Conservation (phyloP, 2,888 invertebrate genomes). For the Ophioninae sp. region DNA sequence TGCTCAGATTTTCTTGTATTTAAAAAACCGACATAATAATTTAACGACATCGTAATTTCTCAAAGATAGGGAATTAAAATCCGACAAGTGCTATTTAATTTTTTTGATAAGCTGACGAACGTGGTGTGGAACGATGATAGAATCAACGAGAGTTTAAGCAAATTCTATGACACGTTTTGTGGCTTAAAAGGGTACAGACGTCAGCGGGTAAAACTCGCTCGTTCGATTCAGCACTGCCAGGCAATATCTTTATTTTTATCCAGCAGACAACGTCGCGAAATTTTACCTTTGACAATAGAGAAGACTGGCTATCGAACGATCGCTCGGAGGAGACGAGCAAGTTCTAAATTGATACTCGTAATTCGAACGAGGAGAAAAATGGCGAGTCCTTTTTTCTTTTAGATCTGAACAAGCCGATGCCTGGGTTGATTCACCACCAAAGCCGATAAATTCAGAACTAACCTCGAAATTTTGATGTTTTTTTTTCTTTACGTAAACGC, state of each 20-base stretch:
- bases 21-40: too few species aligned
- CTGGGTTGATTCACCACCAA: constrained; percentile 1
- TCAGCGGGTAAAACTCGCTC: constrained; percentile 18
- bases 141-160: background rate
- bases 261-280: constrained; percentile 29
- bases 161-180: background rate
- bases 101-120: background rate
- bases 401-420: constrained; percentile 23
- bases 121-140: background rate
- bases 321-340: constrained; percentile 37
- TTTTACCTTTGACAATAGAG: constrained; percentile 30
- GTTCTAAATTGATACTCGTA: constrained; percentile 55
- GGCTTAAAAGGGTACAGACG: constrained; percentile 4
- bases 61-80: background rate
- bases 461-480: background rate
- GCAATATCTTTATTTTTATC: constrained; percentile 51
- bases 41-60: too few species aligned
- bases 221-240: constrained; percentile 1
- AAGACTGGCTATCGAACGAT: constrained; percentile 18
- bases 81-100: background rate
- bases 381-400: constrained; percentile 63
- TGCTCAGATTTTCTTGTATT: too few species aligned
- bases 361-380: constrained; percentile 45
- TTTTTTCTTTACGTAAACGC: background rate
- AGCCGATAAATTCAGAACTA: constrained; percentile 12